phyloP scores from a whole-genome alignment of 30 jellyfish, hydroid and myxozoan genomes.

The Clytia hemisphaerica region DNA sequence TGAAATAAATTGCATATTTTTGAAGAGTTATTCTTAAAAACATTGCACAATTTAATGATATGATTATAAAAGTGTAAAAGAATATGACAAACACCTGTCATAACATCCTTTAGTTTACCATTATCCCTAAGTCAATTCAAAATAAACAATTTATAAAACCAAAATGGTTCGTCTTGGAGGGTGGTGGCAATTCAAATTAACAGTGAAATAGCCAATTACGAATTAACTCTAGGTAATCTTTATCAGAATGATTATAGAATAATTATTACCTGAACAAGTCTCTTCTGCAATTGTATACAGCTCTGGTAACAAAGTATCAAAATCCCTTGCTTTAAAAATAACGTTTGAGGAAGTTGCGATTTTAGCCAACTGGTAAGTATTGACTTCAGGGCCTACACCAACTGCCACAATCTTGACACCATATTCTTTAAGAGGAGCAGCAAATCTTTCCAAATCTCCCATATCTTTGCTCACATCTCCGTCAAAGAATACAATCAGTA shows the following conservation, averaged over 20 bases:
- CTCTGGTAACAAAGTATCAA: slow-evolving; percentile 45
- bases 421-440: slow-evolving; percentile 65
- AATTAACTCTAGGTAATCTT: not conserved
- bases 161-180: too few species aligned
- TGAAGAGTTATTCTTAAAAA: too few species aligned
- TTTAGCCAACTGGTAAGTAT: slow-evolving; percentile 44
- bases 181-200: not conserved
- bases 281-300: slow-evolving; percentile 46
- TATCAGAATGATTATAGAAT: too few species aligned
- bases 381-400: slow-evolving; percentile 93
- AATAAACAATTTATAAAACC: not conserved
- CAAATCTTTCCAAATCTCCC: slow-evolving; percentile 53
- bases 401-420: slow-evolving; percentile 84
- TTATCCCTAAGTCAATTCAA: not conserved
- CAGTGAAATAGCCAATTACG: not conserved
- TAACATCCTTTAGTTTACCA: too few species aligned
- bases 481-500: slow-evolving; percentile 69
- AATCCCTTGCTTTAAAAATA: slow-evolving; percentile 44
- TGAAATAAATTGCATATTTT: too few species aligned
- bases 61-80: too few species aligned
- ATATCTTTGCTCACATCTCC: slow-evolving; percentile 71
- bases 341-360: slow-evolving; percentile 52
- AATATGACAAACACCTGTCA: too few species aligned
- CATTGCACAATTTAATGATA: too few species aligned
- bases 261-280: slow-evolving; percentile 56